phyloP scores from a whole-genome alignment of 2,888 invertebrate species.

The Sinhomidia bicolor region DNA sequence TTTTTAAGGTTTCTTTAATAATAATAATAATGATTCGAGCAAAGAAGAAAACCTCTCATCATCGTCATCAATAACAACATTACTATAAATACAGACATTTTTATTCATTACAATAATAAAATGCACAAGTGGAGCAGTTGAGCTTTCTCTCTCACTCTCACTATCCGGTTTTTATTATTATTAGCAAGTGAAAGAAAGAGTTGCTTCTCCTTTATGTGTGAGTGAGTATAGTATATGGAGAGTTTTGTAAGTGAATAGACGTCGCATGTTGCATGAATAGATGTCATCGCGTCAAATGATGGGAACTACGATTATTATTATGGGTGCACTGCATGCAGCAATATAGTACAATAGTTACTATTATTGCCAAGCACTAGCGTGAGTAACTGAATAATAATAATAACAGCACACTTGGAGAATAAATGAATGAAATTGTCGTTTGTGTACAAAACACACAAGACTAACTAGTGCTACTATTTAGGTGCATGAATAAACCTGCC shows the following conservation, averaged over 20 bases:
- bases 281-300: conserved; percentile 38
- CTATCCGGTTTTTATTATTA: background rate
- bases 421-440: conserved; percentile 21
- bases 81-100: conserved; percentile 1
- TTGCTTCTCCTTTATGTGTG: background rate
- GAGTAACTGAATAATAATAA: background rate
- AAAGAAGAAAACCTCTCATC: conserved; percentile 10
- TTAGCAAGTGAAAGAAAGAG: background rate
- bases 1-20: conserved; percentile 22
- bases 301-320: conserved; percentile 24
- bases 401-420: conserved; percentile 30
- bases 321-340: background rate
- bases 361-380: background rate
- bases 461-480: background rate
- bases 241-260: too few species aligned
- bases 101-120: background rate
- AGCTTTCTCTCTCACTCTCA: background rate
- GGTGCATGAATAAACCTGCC: background rate
- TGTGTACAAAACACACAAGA: background rate
- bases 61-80: conserved; percentile 10
- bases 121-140: too few species aligned
- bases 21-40: background rate
- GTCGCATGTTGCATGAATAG: conserved; percentile 37
- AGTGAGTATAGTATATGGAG: background rate
- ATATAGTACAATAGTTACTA: background rate